phyloP scores from a whole-genome alignment of 2,888 invertebrate species.

The Tachina grossa region DNA sequence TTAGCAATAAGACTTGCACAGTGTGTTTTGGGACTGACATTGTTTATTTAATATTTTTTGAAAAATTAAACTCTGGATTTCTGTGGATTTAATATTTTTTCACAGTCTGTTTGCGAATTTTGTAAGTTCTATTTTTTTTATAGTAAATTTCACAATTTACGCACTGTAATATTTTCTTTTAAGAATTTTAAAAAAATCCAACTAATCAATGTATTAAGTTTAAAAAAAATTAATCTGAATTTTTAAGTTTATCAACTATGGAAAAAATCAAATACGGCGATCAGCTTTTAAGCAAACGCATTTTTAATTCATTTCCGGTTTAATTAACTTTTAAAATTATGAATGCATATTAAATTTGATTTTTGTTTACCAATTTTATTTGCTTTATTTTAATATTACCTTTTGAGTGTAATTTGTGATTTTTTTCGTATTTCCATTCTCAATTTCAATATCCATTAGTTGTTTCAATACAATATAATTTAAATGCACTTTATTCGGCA shows the following conservation, averaged over 20 bases:
- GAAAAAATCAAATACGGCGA: neutral
- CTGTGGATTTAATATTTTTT: no score
- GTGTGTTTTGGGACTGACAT: no score
- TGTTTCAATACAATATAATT: slow-evolving; percentile 16
- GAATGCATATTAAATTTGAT: neutral
- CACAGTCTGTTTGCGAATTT: no score
- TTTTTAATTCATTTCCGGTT: neutral
- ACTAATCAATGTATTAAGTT: no score
- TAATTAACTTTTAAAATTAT: neutral
- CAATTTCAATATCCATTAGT: slow-evolving; percentile 58
- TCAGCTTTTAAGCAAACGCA: neutral
- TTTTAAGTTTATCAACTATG: neutral
- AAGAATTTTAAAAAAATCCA: no score
- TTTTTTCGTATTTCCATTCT: slow-evolving; percentile 40
- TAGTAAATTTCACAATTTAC: no score
- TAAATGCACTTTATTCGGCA: slow-evolving; percentile 39
- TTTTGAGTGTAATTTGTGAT: slow-evolving; percentile 28
- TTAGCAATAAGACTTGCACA: no score
- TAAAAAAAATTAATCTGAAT: no score
- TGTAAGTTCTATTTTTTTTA: no score
- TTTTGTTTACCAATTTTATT: neutral
- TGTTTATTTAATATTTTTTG: no score
- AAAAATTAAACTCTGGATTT: no score
- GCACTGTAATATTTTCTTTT: no score
- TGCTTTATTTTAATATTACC: slow-evolving; percentile 32